A percentile compares a stretch with the other conserved stretches of the same genome.
These are phyloP conservation scores for Epinephelus fuscoguttatus DNA, from an alignment of 2,113 vertebrate species.

Conservation along the genomic window DNA sequence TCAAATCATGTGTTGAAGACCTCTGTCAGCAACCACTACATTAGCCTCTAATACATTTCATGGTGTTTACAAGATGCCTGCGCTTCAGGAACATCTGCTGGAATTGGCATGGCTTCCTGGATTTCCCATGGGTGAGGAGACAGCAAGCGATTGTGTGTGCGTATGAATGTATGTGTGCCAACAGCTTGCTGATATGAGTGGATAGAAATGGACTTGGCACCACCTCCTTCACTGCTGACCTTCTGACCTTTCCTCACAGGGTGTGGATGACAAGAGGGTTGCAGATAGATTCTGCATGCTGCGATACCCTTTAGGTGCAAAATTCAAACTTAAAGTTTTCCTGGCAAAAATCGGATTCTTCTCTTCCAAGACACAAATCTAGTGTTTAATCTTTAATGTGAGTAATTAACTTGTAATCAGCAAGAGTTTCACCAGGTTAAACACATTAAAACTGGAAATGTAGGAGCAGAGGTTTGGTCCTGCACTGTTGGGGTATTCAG, in stretches of 20 bases:
- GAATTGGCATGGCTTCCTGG: conserved; percentile 74
- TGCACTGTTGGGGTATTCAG: background rate
- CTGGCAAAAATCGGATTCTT: conserved; percentile 10
- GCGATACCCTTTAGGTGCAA: conserved; percentile 12
- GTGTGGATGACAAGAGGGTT: conserved; percentile 47
- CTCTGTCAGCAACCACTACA: conserved; percentile 70
- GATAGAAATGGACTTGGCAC: conserved; percentile 69
- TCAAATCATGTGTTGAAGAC: conserved; percentile 66
- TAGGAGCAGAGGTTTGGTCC: background rate
- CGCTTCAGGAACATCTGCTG: conserved; percentile 81
- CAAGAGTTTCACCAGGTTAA: background rate
- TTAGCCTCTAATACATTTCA: conserved; percentile 77
- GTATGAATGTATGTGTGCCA: conserved; percentile 50
- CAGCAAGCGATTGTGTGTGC: conserved; percentile 65
- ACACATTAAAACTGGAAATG: conserved; percentile 3
- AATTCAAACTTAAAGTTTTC: conserved; percentile 5
- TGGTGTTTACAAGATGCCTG: conserved; percentile 82
- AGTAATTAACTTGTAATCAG: conserved; percentile 7
- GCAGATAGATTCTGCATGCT: conserved; percentile 27
- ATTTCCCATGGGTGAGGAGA: conserved; percentile 73
- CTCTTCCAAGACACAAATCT: conserved; percentile 2
- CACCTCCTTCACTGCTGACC: conserved; percentile 47
- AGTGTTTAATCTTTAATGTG: conserved; percentile 20
- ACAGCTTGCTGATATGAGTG: conserved; percentile 61
- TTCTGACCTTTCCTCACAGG: conserved; percentile 43